Base-by-base conservation (phyloP, 2,113 vertebrate species). In the Bagarius yarrelli region DNA sequence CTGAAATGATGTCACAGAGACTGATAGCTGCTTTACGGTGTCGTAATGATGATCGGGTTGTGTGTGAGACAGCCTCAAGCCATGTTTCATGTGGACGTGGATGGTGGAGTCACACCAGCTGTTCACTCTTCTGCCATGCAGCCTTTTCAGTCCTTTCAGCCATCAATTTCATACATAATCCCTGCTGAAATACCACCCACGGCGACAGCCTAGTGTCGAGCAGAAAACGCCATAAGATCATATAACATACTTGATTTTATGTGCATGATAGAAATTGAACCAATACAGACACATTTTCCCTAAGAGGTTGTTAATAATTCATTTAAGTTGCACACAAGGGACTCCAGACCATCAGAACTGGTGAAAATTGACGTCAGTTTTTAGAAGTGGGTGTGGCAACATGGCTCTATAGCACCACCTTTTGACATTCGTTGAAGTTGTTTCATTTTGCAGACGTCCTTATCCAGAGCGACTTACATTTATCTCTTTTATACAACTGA, bases 1-100 rank as follows among this genome's bases (percentile, higher is more conserved):
- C 18, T 6, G 44, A 11, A 8, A n/a, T 69, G 53, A 70, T 23
- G 6, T 70, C 23, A 16, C 19, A 1, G 9, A 36, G 74, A 25
- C 47, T 47, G 56, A 80, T 72, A 40, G 11, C 73, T 69, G 72
- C 71, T 59, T 67, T 81, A 69, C 47, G 50, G 72, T 30, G 30
- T 61, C 16, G 56, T 63, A 61, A 30, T 67, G 2, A 67, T 18
- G 25, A 59, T 66, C 70, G 34, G 75, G 76, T 81, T 81, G 74
- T 71, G 72, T 81, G 59, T 66, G 53, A 83, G 79, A 73, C 66
- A 69, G 75, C 75, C 76, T 82, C 61, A 82, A 80, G 76, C 72
- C 70, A 30, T 25, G 59, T 60, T 83, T 80, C 52, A 36, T 77
- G 40, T 66, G 27, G 23, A 53, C 1, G 13, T 80, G 40, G 11